Percentiles rank a stretch among this genome's conserved stretches.
Conservation (phyloP, 1,140 invertebrate species). For the Drosophila ficusphila region DNA sequence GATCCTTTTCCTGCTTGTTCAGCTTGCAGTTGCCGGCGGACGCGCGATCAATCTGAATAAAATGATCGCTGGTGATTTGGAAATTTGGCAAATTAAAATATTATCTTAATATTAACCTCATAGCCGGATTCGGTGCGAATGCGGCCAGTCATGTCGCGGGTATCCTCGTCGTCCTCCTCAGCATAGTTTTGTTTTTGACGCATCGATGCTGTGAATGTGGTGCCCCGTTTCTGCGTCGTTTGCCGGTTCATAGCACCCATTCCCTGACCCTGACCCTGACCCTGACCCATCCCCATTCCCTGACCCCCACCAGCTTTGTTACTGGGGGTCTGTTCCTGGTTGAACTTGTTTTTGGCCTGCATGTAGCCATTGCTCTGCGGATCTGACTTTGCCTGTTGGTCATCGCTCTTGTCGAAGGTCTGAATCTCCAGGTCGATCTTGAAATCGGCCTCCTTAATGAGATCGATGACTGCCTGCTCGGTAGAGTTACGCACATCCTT, state of each 20-base stretch:
- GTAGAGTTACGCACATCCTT: constrained; percentile 94
- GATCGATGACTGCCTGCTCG: constrained; percentile 97
- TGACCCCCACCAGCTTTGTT: constrained; percentile 37
- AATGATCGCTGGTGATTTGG: too few species aligned
- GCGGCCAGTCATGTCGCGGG: constrained; percentile 90
- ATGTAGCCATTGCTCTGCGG: constrained; percentile 71
- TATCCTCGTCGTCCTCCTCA: constrained; percentile 89
- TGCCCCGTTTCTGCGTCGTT: constrained; percentile 54
- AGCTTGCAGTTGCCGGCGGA: constrained; percentile 94
- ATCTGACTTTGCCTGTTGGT: constrained; percentile 54
- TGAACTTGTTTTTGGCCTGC: constrained; percentile 74
- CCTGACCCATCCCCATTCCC: constrained; percentile 22
- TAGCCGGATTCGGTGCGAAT: constrained; percentile 90
- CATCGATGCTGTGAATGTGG: constrained; percentile 72
- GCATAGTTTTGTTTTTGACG: constrained; percentile 77
- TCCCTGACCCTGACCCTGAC: constrained; percentile 14
- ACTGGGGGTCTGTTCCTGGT: constrained; percentile 61
- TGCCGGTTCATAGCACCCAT: constrained; percentile 39
- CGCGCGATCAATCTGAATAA: constrained; percentile 92
- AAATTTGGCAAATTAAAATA: neutral
- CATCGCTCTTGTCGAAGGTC: constrained; percentile 87
- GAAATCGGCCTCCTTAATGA: constrained; percentile 95
- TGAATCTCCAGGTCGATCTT: constrained; percentile 97
- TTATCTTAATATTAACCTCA: too few species aligned
- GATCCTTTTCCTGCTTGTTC: constrained; percentile 90